Percentiles rank a stretch among this genome's conserved stretches.
These are phyloP conservation scores for Drosophila triauraria DNA, from an alignment of 1,140 invertebrate genomes.

Conservation along the genomic window DNA sequence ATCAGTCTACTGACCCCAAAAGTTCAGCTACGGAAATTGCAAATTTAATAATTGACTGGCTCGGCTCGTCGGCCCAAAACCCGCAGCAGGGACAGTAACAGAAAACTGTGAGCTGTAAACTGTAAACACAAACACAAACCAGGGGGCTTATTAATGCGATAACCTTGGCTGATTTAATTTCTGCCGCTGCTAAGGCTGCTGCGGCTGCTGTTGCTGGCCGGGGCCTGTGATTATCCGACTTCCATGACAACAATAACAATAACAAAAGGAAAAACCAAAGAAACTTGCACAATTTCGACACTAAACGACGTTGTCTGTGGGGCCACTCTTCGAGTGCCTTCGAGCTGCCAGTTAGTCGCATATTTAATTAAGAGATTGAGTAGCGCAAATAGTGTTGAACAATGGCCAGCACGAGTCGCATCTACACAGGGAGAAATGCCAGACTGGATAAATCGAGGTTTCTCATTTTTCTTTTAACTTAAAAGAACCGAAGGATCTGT, in stretches of 20 bases:
- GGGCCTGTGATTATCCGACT: slow-evolving; percentile 70
- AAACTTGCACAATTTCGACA: slow-evolving; percentile 83
- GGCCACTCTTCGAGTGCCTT: slow-evolving; percentile 37
- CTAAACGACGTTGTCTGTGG: slow-evolving; percentile 72
- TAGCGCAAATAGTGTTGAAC: slow-evolving; percentile 76
- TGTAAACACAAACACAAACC: slow-evolving; percentile 48
- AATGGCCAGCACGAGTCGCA: slow-evolving; percentile 72
- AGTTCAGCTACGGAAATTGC: slow-evolving; percentile 85
- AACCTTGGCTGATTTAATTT: slow-evolving; percentile 84
- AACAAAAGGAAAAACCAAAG: slow-evolving; percentile 74
- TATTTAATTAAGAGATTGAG: slow-evolving; percentile 85
- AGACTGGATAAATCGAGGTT: too few relatives aligned
- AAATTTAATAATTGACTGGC: slow-evolving; percentile 84
- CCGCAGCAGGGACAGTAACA: slow-evolving; percentile 28
- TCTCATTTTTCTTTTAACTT: neutral
- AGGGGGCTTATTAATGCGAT: slow-evolving; percentile 84
- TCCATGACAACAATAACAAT: slow-evolving; percentile 59
- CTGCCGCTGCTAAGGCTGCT: slow-evolving; percentile 24
- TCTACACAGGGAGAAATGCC: slow-evolving; percentile 53
- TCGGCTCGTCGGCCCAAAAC: slow-evolving; percentile 38
- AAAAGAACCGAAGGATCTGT: too few relatives aligned
- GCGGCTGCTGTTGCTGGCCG: slow-evolving; percentile 35
- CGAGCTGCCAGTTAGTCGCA: slow-evolving; percentile 66
- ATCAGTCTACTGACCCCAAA: slow-evolving; percentile 84
- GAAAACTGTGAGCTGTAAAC: slow-evolving; percentile 34